Base-by-base conservation (phyloP, 2,888 invertebrate genomes). In the Catocala fraxini region DNA sequence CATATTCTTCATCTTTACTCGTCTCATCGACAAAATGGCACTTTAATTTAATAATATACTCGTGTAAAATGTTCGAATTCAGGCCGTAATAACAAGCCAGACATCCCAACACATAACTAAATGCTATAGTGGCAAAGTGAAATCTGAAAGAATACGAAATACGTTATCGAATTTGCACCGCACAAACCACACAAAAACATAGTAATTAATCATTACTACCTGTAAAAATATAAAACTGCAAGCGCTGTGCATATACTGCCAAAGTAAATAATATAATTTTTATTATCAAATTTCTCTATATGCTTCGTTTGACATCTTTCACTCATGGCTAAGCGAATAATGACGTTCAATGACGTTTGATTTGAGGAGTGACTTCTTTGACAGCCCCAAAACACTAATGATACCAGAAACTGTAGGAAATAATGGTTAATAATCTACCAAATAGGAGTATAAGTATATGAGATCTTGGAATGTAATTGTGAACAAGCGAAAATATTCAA, bases 281-380 rank as follows among this genome's bases (percentile, higher is more conserved):
- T 87, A 89, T 90, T 92, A 85, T 88, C 87, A 89, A 89, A 88
- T 88, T 90, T 91, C 85, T 91, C 89, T 86, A 76, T 83, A 83
- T 89, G 89, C 89, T 91, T 89, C 77, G 83, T 89, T 89, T 93
- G 93, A 94, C 93, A 93, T 91, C 92, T 91, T 91, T 93, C 93
- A 90, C 91, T 92, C 93, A 94, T 94, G 93, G 90, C 86, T 91
- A 87, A 63, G 79, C 85, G 86, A 86, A 82, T 73, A 89, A 87
- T 89, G 89, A 90, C 86, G 35, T 39, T 39, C 15, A 75, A 84
- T 82, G 41, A 42, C 60, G 63, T 53, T 89, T 89, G 70, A 79
- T 87, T 87, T 90, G 90, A 80, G 76, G 70, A 68, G 60, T 68
- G 61, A 75, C 78, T 73, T 65, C 54, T 63, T 51, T 58, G 39